These are phyloP conservation scores for Hyles lineata DNA, from an alignment of 2,888 invertebrate species.

Conservation along the genomic window DNA sequence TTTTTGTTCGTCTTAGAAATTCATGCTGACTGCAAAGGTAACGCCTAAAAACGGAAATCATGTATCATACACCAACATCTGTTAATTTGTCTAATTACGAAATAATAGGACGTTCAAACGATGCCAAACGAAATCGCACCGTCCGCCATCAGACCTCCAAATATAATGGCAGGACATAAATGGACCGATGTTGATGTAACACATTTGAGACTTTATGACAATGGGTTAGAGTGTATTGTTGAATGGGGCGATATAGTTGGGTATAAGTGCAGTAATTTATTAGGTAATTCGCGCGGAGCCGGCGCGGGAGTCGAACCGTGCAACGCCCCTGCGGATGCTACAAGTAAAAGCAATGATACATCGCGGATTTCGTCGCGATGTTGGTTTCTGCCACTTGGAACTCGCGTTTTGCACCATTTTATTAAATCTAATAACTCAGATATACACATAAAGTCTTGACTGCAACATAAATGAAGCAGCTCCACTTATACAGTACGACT, in stretches of 20 bases:
- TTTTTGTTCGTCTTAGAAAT: background rate
- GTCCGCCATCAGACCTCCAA: conserved; percentile 67
- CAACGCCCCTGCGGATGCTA: conserved; percentile 73
- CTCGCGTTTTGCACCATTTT: conserved; percentile 24
- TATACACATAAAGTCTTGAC: no score
- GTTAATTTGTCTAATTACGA: conserved; percentile 42
- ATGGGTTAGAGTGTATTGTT: conserved; percentile 10
- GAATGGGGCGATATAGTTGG: conserved; percentile 30
- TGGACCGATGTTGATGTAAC: conserved; percentile 39
- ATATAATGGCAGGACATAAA: conserved; percentile 73
- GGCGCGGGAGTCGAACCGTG: conserved; percentile 66
- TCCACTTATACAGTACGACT: no score
- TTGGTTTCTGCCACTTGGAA: conserved; percentile 52
- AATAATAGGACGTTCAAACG: conserved; percentile 47
- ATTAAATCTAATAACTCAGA: background rate
- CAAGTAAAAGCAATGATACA: conserved; percentile 79
- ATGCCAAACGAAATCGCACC: conserved; percentile 74
- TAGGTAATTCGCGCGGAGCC: conserved; percentile 59
- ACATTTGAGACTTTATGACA: background rate
- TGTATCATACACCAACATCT: conserved; percentile 37
- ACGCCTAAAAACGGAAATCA: conserved; percentile 30
- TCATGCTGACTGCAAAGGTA: background rate
- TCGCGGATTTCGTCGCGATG: conserved; percentile 72
- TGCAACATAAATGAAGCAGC: no score
- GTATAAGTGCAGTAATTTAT: conserved; percentile 54